These are phyloP conservation scores for Diadegma fenestrale DNA, from an alignment of 2,888 invertebrate genomes.

Conservation along the genomic window DNA sequence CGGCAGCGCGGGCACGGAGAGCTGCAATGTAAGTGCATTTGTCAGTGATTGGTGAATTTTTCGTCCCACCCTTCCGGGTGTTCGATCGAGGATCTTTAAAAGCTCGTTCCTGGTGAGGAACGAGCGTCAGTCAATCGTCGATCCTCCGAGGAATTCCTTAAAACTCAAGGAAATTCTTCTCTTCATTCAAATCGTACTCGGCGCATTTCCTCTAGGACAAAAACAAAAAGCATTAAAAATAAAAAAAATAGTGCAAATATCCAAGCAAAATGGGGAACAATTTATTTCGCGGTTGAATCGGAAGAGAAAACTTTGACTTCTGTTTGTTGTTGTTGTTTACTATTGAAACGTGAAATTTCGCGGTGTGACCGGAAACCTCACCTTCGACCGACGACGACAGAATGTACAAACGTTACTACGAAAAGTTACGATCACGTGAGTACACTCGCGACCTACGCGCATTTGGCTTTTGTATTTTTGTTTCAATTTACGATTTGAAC, in stretches of 20 bases:
- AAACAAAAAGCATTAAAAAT: not conserved
- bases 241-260: not conserved
- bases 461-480: not conserved
- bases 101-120: slow-evolving; percentile 36
- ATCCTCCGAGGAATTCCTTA: slow-evolving; percentile 1
- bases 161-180: no score
- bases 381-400: slow-evolving; percentile 33
- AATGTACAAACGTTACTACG: slow-evolving; percentile 70
- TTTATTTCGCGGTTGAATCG: not conserved
- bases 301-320: not conserved
- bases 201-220: not conserved
- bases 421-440: slow-evolving; percentile 71
- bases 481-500: not conserved
- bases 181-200: not conserved
- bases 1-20: not conserved
- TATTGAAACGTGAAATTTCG: slow-evolving; percentile 7
- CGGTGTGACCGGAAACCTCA: slow-evolving; percentile 48
- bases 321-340: slow-evolving; percentile 37
- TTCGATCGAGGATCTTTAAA: slow-evolving; percentile 41
- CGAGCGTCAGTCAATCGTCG: slow-evolving; percentile 48
- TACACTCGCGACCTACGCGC: slow-evolving; percentile 32
- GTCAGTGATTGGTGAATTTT: slow-evolving; percentile 35
- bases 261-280: not conserved
- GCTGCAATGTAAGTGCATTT: not conserved
- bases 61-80: slow-evolving; percentile 29